Percentiles rank a stretch among this genome's conserved stretches.
These are phyloP conservation scores for Cochlearius cochlearius DNA, from an alignment of 2,113 vertebrate species.

Conservation along the genomic window DNA sequence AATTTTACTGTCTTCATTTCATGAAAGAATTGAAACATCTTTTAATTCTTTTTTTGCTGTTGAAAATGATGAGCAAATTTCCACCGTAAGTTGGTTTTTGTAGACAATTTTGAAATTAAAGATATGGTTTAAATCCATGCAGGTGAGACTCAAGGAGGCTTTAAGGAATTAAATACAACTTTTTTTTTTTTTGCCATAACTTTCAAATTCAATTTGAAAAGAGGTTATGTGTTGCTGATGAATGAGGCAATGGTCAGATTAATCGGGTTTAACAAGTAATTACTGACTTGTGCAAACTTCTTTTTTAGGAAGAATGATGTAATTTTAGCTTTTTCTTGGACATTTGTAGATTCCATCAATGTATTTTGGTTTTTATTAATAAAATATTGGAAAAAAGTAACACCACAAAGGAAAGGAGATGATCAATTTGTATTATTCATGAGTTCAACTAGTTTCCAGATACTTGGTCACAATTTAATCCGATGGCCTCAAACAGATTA, in stretches of 20 bases:
- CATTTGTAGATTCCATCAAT: not conserved
- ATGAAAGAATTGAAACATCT: not conserved
- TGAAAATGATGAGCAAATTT: not conserved
- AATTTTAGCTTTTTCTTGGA: not conserved
- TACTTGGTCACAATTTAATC: not conserved
- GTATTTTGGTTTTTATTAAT: not conserved
- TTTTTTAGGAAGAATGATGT: not conserved
- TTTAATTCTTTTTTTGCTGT: not conserved
- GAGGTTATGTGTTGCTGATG: not conserved
- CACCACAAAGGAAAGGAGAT: not conserved
- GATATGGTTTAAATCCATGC: not conserved
- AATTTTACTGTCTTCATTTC: not conserved
- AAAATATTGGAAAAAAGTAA: not conserved
- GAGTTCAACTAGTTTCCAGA: not conserved
- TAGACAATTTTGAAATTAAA: not conserved
- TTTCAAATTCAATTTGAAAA: not conserved
- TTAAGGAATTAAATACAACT: not conserved
- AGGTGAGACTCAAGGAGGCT: not conserved
- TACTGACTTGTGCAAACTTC: not conserved
- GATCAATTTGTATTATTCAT: not conserved
- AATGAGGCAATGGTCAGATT: not conserved
- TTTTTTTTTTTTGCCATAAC: not conserved
- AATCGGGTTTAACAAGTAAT: accelerated
- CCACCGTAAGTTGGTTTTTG: not conserved
- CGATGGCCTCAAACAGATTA: not conserved